phyloP scores from a whole-genome alignment of 1,140 invertebrate species.

The Acromyrmex charruanus region DNA sequence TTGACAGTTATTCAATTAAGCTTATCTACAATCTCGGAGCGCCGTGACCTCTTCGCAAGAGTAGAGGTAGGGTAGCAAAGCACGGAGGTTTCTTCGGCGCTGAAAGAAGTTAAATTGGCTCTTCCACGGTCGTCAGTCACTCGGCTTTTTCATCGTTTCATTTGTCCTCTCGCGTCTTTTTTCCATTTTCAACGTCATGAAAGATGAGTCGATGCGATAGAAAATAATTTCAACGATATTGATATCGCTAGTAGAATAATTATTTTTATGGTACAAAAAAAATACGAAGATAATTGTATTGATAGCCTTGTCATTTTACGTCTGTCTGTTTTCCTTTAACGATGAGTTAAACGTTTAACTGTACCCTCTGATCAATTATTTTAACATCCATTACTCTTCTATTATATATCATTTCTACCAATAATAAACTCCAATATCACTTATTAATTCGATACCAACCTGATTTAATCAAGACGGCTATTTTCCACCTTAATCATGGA shows the following conservation, averaged over 20 bases:
- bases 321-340: conserved; percentile 1
- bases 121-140: conserved; percentile 73
- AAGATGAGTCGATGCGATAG: conserved; percentile 64
- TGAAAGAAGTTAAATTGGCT: conserved; percentile 78
- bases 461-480: not conserved
- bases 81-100: conserved; percentile 41
- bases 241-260: conserved; percentile 18
- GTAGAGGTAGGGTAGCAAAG: not conserved
- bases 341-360: not conserved
- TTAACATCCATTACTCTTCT: conserved; percentile 9
- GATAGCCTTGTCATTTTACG: too few relatives aligned
- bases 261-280: not conserved
- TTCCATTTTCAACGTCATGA: conserved; percentile 28
- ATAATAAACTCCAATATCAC: not conserved
- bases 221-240: conserved; percentile 64
- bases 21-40: conserved; percentile 70
- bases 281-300: not conserved
- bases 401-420: conserved; percentile 19
- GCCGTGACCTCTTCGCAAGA: conserved; percentile 48
- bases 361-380: not conserved
- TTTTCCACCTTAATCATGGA: conserved; percentile 19
- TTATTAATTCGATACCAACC: conserved; percentile 11
- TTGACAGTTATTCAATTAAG: conserved; percentile 77
- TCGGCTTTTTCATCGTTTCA: conserved; percentile 64
- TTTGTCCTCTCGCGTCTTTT: conserved; percentile 42